Evolutionary conservation across 1,140 invertebrate species (phyloP).

Genomic region (Dendroctonus ponderosae): DNA sequence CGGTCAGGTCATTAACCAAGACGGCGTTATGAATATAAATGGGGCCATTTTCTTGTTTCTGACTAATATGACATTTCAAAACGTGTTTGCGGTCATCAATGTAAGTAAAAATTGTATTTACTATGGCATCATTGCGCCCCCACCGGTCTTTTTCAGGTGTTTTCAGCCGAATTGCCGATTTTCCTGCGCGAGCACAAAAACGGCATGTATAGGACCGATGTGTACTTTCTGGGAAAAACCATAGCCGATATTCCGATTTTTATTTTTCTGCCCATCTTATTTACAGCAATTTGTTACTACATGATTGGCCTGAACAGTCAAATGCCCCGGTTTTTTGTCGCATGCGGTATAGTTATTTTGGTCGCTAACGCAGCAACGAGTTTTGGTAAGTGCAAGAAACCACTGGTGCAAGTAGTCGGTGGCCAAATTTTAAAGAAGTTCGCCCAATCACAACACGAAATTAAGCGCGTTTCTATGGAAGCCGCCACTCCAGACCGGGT

Average conservation of each 20-base stretch:
- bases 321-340: constrained; percentile 70
- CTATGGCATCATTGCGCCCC: background rate
- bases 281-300: constrained; percentile 83
- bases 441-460: too few species aligned
- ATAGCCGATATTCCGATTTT: constrained; percentile 84
- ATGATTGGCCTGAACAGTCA: constrained; percentile 80
- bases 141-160: constrained; percentile 65
- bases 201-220: constrained; percentile 89
- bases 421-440: too few species aligned
- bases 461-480: too few species aligned
- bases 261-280: constrained; percentile 77
- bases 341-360: constrained; percentile 71
- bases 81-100: constrained; percentile 84
- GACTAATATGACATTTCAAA: constrained; percentile 92
- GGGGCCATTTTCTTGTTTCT: constrained; percentile 92
- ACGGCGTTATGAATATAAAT: constrained; percentile 93
- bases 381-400: constrained; percentile 67
- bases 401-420: background rate
- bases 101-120: constrained; percentile 58
- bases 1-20: constrained; percentile 77
- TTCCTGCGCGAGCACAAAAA: constrained; percentile 89
- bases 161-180: constrained; percentile 87
- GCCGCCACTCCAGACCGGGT: too few species aligned
- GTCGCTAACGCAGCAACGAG: constrained; percentile 89
- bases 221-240: constrained; percentile 92